phyloP scores from a whole-genome alignment of 2,888 invertebrate species.

The Nymphalis polychloros region DNA sequence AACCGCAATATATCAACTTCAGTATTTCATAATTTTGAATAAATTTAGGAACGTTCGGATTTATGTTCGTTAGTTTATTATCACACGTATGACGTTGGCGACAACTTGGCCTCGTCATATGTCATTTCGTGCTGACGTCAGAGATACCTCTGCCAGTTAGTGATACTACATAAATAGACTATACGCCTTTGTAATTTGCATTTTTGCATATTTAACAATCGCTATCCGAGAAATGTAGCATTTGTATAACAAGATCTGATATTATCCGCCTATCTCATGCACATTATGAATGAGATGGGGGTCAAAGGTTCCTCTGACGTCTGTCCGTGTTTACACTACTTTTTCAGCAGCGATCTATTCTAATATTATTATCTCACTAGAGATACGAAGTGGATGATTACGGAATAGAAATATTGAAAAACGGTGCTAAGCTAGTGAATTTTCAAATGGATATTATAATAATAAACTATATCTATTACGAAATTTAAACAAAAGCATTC shows the following conservation, averaged over 20 bases:
- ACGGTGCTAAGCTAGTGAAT: too few relatives aligned
- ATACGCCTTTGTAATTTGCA: slow-evolving; percentile 6
- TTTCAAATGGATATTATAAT: too few relatives aligned
- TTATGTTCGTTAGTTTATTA: slow-evolving; percentile 18
- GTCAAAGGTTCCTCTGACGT: slow-evolving; percentile 2
- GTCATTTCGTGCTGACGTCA: slow-evolving; percentile 33
- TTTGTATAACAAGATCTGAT: not conserved
- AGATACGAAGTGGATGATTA: too few relatives aligned
- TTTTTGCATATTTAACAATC: slow-evolving; percentile 23
- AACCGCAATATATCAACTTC: not conserved
- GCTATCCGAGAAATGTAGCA: not conserved
- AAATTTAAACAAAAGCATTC: too few relatives aligned
- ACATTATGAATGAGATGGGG: slow-evolving; percentile 6
- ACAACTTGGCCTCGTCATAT: slow-evolving; percentile 28
- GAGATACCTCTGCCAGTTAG: slow-evolving; percentile 20
- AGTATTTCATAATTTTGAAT: not conserved
- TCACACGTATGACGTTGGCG: slow-evolving; percentile 20
- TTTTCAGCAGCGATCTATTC: too few relatives aligned
- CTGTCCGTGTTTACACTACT: not conserved
- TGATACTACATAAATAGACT: slow-evolving; percentile 33
- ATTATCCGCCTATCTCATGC: slow-evolving; percentile 6
- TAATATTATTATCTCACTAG: too few relatives aligned
- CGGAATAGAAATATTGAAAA: too few relatives aligned
- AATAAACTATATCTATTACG: too few relatives aligned
- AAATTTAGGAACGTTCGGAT: not conserved